Evolutionary conservation across 1,140 invertebrate genomes (phyloP).

Genomic region (Temnothorax curvispinosus): DNA sequence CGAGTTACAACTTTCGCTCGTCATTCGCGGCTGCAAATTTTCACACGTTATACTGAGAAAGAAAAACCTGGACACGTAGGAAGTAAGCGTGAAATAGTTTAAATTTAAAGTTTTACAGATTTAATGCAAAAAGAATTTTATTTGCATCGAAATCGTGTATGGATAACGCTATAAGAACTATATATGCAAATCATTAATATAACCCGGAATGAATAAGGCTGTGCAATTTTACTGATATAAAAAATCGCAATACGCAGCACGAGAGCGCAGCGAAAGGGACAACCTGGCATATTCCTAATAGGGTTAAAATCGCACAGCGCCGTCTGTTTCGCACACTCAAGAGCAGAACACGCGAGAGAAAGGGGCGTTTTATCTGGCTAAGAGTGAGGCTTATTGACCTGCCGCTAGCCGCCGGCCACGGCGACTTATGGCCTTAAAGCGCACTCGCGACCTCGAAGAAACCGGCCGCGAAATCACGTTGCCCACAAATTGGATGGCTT

Average conservation of each 20-base stretch:
- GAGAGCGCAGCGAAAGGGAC: neutral
- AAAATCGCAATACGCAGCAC: neutral
- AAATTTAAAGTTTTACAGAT: neutral
- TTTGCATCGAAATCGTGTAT: neutral
- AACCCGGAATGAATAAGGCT: neutral
- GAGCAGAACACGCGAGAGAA: conserved; percentile 52
- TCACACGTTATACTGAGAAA: neutral
- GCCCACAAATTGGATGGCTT: conserved; percentile 32
- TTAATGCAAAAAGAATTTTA: neutral
- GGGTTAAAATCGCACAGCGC: conserved; percentile 27
- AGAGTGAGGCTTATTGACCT: conserved; percentile 76
- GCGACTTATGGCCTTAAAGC: conserved; percentile 63
- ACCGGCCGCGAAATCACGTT: conserved; percentile 44
- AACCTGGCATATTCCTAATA: neutral
- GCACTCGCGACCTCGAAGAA: conserved; percentile 62
- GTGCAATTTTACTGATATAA: neutral
- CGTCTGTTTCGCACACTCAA: conserved; percentile 18
- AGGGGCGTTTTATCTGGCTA: conserved; percentile 70
- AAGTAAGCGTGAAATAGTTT: neutral
- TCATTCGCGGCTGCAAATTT: neutral
- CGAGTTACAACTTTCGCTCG: neutral
- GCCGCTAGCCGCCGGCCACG: conserved; percentile 48
- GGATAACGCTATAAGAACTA: neutral
- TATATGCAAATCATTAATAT: neutral
- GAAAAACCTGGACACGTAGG: neutral